Conservation (phyloP, 2,797 vertebrate genomes). For the Coregonus ussuriensis region DNA sequence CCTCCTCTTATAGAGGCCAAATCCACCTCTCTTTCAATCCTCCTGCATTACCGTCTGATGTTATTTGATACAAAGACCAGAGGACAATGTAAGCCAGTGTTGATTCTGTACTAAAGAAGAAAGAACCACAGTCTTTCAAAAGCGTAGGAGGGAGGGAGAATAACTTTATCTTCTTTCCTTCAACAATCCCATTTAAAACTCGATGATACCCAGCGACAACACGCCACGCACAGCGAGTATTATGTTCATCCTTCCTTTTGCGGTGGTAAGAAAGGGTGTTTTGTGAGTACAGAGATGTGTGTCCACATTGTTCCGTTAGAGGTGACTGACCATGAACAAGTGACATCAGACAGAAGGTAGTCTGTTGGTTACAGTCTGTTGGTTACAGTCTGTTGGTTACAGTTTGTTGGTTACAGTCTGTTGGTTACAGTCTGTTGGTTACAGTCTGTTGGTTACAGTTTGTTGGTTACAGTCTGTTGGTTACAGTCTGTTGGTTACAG, state of each 20-base stretch:
- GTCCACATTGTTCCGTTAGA: neutral
- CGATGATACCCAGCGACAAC: constrained; percentile 30
- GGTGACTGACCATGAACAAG: neutral
- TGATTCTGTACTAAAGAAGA: constrained; percentile 49
- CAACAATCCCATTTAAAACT: constrained; percentile 61
- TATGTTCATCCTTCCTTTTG: constrained; percentile 8
- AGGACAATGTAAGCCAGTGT: constrained; percentile 71
- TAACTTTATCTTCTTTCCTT: constrained; percentile 49
- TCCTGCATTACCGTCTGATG: constrained; percentile 56
- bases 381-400: too few relatives aligned
- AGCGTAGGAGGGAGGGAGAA: constrained; percentile 33
- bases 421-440: too few relatives aligned
- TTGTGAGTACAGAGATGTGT: neutral
- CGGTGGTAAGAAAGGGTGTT: constrained; percentile 14
- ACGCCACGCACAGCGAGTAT: constrained; percentile 14
- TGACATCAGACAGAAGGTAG: neutral
- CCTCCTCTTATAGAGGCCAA: constrained; percentile 64
- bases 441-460: too few relatives aligned
- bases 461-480: too few relatives aligned
- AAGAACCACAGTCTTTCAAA: constrained; percentile 42
- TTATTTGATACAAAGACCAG: constrained; percentile 64
- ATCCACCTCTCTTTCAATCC: constrained; percentile 66
- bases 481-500: too few relatives aligned
- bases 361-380: too few relatives aligned
- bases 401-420: too few relatives aligned